Evolutionary conservation across 1,140 invertebrate genomes (phyloP).

Genomic region (silkworm (Bombyx mori)): DNA sequence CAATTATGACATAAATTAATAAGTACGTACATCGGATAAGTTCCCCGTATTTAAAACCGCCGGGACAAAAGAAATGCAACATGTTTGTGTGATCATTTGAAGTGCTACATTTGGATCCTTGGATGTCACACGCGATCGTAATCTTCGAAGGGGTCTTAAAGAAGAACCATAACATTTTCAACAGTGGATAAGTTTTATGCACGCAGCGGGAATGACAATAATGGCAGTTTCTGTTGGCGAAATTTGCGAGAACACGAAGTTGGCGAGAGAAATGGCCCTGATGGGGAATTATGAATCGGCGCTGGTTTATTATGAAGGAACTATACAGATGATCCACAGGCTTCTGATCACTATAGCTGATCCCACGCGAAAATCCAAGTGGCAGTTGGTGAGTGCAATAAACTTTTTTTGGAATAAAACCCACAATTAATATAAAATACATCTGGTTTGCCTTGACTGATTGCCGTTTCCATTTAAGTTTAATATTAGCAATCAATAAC

Average conservation of each 20-base stretch:
- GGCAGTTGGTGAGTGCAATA: slow-evolving; percentile 83
- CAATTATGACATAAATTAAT: slow-evolving; percentile 37
- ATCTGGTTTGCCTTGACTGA: slow-evolving; percentile 22
- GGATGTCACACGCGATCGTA: slow-evolving; percentile 46
- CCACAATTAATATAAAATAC: background rate
- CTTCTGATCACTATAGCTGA: slow-evolving; percentile 86
- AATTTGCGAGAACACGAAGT: slow-evolving; percentile 92
- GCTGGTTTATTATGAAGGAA: slow-evolving; percentile 94
- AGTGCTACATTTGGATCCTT: slow-evolving; percentile 38
- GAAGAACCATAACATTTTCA: slow-evolving; percentile 40
- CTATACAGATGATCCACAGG: slow-evolving; percentile 90
- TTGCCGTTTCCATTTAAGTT: slow-evolving; percentile 55
- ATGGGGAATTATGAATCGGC: slow-evolving; percentile 97
- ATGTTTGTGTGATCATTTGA: slow-evolving; percentile 41
- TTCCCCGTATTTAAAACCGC: too few species aligned
- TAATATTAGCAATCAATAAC: slow-evolving; percentile 47
- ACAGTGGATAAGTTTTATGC: slow-evolving; percentile 51
- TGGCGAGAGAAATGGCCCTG: slow-evolving; percentile 94
- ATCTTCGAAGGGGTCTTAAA: slow-evolving; percentile 30
- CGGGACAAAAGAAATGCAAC: too few species aligned
- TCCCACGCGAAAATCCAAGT: slow-evolving; percentile 85
- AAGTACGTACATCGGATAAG: slow-evolving; percentile 8
- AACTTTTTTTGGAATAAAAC: background rate
- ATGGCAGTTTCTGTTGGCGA: slow-evolving; percentile 90
- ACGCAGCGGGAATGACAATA: slow-evolving; percentile 76